Base-by-base conservation (phyloP, 2,888 invertebrate species). In the Lissocephala sabroskyi region DNA sequence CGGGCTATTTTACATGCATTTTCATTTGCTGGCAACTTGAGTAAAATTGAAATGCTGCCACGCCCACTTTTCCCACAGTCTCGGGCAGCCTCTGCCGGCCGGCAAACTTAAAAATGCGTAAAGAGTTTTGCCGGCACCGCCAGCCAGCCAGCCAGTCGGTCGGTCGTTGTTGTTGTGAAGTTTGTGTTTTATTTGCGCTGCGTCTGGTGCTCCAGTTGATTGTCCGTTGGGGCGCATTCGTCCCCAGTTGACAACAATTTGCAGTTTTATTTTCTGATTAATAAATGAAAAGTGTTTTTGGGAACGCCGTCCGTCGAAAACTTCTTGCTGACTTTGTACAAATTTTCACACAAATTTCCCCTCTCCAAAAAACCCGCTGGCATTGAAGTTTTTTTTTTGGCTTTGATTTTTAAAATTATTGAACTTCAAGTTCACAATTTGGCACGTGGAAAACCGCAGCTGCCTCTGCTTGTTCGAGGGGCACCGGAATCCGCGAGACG, bases 11-110 rank as follows among this genome's bases (percentile, higher is more conserved):
- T 23, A 23, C 7, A 23, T 23, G 23, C 23, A 23, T 23, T 23
- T 23, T 23, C 23, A 23, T 23, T 23, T 23, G 9, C 26, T 3
- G 28, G 51, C 61, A 58, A 63, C 70, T 68, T 73, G 44, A 68
- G 74, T 68, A 37, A 64, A 74, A 64, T 55, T 66, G 70, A 55
- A 60, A 68, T 70, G 74, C 68, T 74, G 65, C 45, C 68, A 74
- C 68, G 68, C 68, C 68, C 56, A 66, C 62, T 70, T 70, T 74
- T 70, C 68, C 68, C 68, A 70, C 68, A 70, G 70, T 56, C 37
- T 11, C 11, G 7, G 23, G 49, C 2, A 13, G 26, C 18, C 4
- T 23, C 23, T 7, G 23, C 7, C 7, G 23, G 10, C 5, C n/a
- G n/a, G n/a, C 10, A 10, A 2, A 67, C 62, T 73, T 65, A 55